Evolutionary conservation across 2,888 invertebrate genomes (phyloP), one percentile per base, ranked within the genome.

Genomic region (Stenichneumon culpator): DNA sequence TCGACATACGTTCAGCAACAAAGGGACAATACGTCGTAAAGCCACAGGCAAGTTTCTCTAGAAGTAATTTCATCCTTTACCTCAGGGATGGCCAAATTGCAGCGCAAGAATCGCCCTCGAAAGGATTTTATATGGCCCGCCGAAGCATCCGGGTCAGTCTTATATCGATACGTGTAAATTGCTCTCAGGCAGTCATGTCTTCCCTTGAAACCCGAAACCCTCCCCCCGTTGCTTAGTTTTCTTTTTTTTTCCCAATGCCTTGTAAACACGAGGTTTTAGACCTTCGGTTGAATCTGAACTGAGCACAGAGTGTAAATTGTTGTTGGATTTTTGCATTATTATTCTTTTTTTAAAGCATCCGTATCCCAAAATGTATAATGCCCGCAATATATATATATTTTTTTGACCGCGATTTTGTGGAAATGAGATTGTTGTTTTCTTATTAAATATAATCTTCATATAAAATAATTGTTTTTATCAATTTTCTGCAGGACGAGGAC

Each of bases 1-100:
- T 98, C 78, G 96, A 96, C 90, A 95, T 96, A 86, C 94, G 95
- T 85, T 95, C 96, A 83, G 96, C 96, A 14, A 95, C 95, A 25
- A 95, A 95, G 94, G 97, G 97, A 91, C 94, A 95, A 89, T 95
- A 95, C 89, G 95, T 95, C 86, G 96, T 96, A 70, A 95, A 95
- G 89, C 95, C 95, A 65, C 95, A 95, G 94, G 96, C 95, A 92
- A 89, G 89, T 88, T 87, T 86, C 86, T 86, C 87, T 82, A 87
- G 84, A 86, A 88, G 87, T 88, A 88, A 88, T 88, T 86, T 87
- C 87, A 87, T 88, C 79, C 81, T 87, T 88, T 88, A 88, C 86
- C 87, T 88, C 84, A 87, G 87, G 80, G 87, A 86, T 83, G 83
- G 85, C 83, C 86, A 86, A 86, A 88, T 87, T 86, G 82, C 83